These are phyloP conservation scores for Babylonia areolata DNA, from an alignment of 1,140 invertebrate genomes.

Conservation along the genomic window DNA sequence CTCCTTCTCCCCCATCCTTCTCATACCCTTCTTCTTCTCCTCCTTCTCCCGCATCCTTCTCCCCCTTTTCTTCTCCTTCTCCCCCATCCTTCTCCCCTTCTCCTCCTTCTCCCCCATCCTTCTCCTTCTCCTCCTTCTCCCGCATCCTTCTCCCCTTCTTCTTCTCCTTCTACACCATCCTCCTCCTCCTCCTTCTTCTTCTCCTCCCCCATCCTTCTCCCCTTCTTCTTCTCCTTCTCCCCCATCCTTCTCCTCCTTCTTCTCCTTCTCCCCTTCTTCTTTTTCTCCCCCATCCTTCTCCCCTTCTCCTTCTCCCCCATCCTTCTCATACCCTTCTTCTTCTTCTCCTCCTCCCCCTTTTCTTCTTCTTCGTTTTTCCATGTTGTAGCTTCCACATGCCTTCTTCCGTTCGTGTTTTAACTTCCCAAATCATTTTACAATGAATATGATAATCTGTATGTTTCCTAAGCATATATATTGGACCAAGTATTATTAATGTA, in stretches of 20 bases:
- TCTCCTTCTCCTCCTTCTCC: background rate
- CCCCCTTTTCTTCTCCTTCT: background rate
- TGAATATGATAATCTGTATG: no score
- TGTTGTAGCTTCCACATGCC: no score
- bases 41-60: background rate
- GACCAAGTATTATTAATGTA: no score
- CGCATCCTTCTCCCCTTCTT: background rate
- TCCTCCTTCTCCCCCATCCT: background rate
- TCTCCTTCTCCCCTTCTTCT: background rate
- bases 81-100: background rate
- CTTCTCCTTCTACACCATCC: background rate
- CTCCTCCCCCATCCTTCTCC: background rate
- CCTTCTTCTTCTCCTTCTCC: background rate
- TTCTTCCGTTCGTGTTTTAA: no score
- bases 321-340: background rate
- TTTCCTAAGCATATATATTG: no score
- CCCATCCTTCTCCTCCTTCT: background rate
- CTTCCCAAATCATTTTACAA: no score
- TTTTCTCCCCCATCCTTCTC: background rate
- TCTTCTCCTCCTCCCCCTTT: background rate
- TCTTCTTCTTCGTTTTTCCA: background rate
- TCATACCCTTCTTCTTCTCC: no score
- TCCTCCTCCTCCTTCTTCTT: background rate
- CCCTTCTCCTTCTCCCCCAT: background rate
- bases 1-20: background rate